Conservation (phyloP, 2,113 vertebrate genomes). For the Delphinapterus leucas region DNA sequence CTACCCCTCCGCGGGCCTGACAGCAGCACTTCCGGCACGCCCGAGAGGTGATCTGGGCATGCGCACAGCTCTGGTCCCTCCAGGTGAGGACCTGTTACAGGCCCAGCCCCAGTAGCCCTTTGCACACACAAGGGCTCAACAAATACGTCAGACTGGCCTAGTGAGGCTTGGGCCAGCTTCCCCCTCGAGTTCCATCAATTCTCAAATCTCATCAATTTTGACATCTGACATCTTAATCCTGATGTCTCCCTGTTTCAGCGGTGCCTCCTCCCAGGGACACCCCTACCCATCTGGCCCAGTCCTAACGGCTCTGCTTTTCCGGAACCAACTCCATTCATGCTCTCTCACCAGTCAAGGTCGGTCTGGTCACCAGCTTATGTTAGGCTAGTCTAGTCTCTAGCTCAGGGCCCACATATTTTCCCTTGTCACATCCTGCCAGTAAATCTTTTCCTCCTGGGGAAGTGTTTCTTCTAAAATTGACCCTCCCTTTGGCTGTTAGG, state of each 20-base stretch:
- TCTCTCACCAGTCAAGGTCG: background rate
- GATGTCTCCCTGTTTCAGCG: background rate
- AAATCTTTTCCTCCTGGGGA: background rate
- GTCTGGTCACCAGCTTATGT: background rate
- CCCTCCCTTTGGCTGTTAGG: background rate
- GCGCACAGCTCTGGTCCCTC: fast-evolving
- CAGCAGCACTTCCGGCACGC: background rate
- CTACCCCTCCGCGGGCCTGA: background rate
- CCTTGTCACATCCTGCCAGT: background rate
- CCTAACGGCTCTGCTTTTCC: background rate
- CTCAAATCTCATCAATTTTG: background rate
- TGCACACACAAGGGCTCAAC: fast-evolving
- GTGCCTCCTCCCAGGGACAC: background rate
- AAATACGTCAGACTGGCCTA: background rate
- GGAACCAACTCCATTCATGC: background rate
- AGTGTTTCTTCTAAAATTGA: background rate
- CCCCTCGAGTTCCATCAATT: background rate
- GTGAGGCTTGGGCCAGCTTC: background rate
- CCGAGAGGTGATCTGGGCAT: background rate
- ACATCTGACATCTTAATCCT: background rate
- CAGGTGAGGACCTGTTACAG: fast-evolving
- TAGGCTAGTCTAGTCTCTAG: background rate
- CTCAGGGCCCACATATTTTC: background rate
- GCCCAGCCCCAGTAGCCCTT: background rate
- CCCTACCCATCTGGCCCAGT: no score